Evolutionary conservation across 2,888 invertebrate genomes (phyloP).

Genomic region (Heliconius hortense): DNA sequence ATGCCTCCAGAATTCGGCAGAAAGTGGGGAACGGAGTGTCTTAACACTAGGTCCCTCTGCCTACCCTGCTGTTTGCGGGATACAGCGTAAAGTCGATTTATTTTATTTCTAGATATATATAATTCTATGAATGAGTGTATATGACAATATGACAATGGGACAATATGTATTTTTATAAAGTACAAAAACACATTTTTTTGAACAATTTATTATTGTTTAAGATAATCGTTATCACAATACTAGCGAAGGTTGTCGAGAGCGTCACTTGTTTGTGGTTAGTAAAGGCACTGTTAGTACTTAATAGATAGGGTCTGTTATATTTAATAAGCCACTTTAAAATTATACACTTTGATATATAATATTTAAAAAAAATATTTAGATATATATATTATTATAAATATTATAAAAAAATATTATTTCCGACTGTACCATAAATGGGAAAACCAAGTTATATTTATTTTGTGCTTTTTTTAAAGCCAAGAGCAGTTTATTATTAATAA

Average conservation of each 20-base stretch:
- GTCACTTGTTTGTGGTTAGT: neutral
- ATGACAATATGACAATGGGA: too few species aligned
- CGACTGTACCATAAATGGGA: neutral
- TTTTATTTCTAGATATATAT: too few species aligned
- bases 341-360: too few species aligned
- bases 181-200: too few species aligned
- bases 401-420: neutral
- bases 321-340: too few species aligned
- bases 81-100: too few species aligned
- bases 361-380: neutral
- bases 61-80: too few species aligned
- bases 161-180: too few species aligned
- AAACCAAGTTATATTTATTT: neutral
- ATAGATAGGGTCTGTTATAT: neutral
- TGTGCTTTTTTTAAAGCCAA: neutral
- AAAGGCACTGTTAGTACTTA: neutral
- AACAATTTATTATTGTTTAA: neutral
- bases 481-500: neutral
- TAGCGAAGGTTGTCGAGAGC: constrained; percentile 10
- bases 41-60: too few species aligned
- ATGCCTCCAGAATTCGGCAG: too few species aligned
- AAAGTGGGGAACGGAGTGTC: too few species aligned
- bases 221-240: neutral
- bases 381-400: neutral
- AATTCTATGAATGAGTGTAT: too few species aligned